A percentile compares a stretch with the other conserved stretches of the same genome.
phyloP scores from a whole-genome alignment of 2,113 vertebrate species.

The Hoplias malabaricus region DNA sequence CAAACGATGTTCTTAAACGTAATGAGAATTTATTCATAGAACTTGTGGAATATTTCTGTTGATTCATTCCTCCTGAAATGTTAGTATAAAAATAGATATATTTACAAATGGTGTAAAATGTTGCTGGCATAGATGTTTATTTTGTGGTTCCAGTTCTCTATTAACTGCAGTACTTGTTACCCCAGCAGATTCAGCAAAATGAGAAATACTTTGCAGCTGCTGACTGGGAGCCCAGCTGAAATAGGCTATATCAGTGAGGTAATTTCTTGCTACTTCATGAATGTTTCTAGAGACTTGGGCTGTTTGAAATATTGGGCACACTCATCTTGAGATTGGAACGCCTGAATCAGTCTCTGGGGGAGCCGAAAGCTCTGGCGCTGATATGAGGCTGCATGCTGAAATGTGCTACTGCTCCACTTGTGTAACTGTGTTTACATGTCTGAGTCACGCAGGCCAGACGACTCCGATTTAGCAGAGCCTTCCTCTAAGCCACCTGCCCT shows the following conservation, averaged over 20 bases:
- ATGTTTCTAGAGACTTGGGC: neutral
- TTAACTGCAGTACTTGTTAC: conserved; percentile 8
- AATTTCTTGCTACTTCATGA: neutral
- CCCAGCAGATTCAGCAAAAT: neutral
- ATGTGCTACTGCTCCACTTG: conserved; percentile 51
- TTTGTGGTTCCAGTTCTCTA: neutral
- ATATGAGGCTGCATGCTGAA: neutral
- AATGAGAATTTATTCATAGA: no score
- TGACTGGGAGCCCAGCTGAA: neutral
- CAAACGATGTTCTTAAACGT: no score
- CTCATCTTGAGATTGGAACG: neutral
- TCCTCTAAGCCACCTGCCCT: conserved; percentile 72
- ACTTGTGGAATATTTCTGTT: no score
- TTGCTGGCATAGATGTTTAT: neutral
- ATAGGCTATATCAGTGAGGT: neutral
- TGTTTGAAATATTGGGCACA: neutral
- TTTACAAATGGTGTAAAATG: neutral
- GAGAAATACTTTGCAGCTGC: neutral
- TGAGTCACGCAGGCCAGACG: conserved; percentile 58
- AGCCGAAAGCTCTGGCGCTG: neutral
- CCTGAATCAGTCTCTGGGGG: neutral
- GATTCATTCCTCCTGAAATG: neutral
- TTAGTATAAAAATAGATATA: neutral
- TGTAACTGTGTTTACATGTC: conserved; percentile 68
- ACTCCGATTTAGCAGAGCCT: conserved; percentile 69